phyloP scores from a whole-genome alignment of 2,797 vertebrate species.

The Gymnothorax reevesii region DNA sequence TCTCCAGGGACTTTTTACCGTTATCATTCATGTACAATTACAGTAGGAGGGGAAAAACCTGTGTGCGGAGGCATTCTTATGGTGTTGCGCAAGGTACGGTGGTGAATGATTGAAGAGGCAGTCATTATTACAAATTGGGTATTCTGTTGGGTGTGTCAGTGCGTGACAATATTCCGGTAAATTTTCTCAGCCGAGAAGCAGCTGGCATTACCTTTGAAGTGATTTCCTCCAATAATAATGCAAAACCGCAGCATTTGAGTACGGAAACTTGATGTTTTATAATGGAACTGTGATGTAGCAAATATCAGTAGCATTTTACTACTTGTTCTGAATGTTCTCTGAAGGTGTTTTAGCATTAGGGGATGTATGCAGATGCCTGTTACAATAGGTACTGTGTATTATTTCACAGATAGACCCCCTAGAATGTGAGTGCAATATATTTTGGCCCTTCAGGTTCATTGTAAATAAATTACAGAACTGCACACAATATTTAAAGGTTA shows the following conservation, averaged over 20 bases:
- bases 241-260: neutral
- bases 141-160: neutral
- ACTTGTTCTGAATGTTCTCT: neutral
- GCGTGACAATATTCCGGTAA: slow-evolving; percentile 16
- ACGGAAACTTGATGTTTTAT: neutral
- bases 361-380: neutral
- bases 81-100: neutral
- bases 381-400: neutral
- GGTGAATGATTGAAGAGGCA: neutral
- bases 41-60: slow-evolving; percentile 20
- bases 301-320: neutral
- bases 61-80: neutral
- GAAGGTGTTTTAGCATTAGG: neutral
- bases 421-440: neutral
- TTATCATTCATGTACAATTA: neutral
- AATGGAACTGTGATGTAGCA: neutral
- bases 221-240: slow-evolving; percentile 18
- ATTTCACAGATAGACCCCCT: neutral
- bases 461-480: neutral
- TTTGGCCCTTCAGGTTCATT: neutral
- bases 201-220: neutral
- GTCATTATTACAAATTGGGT: neutral
- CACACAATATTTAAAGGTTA: neutral
- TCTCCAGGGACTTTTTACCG: slow-evolving; percentile 17
- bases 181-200: neutral